Evolutionary conservation across 2,113 vertebrate genomes (phyloP).

Genomic region (Myotis yumanensis): DNA sequence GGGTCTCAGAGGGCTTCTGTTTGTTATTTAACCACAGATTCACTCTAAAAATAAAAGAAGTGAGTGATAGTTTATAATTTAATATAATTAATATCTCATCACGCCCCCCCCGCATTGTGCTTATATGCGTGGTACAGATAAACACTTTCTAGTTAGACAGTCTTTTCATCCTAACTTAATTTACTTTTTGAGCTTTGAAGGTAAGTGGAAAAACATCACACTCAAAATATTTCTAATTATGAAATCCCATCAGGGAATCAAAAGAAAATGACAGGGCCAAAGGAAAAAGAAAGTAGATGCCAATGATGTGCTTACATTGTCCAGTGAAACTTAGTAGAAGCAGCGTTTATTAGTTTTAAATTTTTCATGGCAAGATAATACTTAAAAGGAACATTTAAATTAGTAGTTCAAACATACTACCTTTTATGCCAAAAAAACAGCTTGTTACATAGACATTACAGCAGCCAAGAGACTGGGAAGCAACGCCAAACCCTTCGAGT

Average conservation of each 20-base stretch:
- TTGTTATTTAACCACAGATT: conserved; percentile 38
- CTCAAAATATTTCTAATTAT: neutral
- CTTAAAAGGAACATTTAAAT: conserved; percentile 59
- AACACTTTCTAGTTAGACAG: neutral
- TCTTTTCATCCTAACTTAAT: neutral
- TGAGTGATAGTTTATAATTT: neutral
- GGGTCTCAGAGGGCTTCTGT: conserved; percentile 1
- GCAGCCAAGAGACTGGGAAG: conserved; percentile 49
- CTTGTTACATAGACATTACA: conserved; percentile 49
- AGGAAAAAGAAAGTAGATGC: neutral
- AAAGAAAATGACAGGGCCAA: conserved; percentile 7
- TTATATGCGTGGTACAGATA: neutral
- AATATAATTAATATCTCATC: conserved; percentile 29
- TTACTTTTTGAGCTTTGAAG: neutral
- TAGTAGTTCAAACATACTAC: conserved; percentile 33
- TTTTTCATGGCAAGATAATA: conserved; percentile 50
- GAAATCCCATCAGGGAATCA: conserved; percentile 1
- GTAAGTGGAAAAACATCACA: neutral
- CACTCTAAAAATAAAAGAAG: conserved; percentile 9
- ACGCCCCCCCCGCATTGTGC: neutral
- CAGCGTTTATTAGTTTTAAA: neutral
- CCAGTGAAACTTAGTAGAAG: neutral
- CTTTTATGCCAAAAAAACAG: conserved; percentile 21
- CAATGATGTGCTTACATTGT: neutral
- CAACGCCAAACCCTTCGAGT: conserved; percentile 53